Evolutionary conservation across 2,888 invertebrate genomes (phyloP).

Genomic region (Sarcophaga caerulescens): DNA sequence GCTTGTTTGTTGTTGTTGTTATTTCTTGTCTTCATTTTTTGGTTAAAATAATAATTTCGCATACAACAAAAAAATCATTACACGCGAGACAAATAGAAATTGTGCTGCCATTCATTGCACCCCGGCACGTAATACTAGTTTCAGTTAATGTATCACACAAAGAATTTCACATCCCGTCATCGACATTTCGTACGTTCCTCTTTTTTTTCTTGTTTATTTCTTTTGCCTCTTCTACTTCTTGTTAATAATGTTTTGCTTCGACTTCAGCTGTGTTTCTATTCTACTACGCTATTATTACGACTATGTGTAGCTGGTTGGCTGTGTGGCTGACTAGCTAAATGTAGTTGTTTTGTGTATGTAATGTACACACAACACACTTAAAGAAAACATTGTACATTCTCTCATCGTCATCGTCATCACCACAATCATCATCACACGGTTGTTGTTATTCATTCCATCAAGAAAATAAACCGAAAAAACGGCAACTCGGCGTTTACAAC

Average conservation of each 20-base stretch:
- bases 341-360: not conserved
- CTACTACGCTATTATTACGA: slow-evolving; percentile 60
- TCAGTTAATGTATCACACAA: slow-evolving; percentile 76
- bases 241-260: not conserved
- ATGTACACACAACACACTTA: slow-evolving; percentile 8
- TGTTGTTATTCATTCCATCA: slow-evolving; percentile 67
- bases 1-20: slow-evolving; percentile 54
- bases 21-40: slow-evolving; percentile 68
- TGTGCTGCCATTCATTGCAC: slow-evolving; percentile 78
- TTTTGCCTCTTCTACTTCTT: slow-evolving; percentile 30
- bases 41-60: slow-evolving; percentile 58
- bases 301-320: not conserved
- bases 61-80: slow-evolving; percentile 67
- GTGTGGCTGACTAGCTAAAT: not conserved
- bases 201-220: slow-evolving; percentile 36
- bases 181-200: slow-evolving; percentile 69
- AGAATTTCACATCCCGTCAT: slow-evolving; percentile 79
- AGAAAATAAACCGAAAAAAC: slow-evolving; percentile 52
- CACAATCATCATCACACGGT: slow-evolving; percentile 69
- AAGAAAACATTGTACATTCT: slow-evolving; percentile 62
- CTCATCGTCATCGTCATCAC: slow-evolving; percentile 68
- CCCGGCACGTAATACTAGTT: slow-evolving; percentile 80
- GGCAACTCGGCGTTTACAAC: slow-evolving; percentile 68
- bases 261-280: slow-evolving; percentile 3
- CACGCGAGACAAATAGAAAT: slow-evolving; percentile 73